Evolutionary conservation across 2,888 invertebrate genomes (phyloP), one percentile per base, ranked within the genome.

Genomic region (Agrilus cyanescens): DNA sequence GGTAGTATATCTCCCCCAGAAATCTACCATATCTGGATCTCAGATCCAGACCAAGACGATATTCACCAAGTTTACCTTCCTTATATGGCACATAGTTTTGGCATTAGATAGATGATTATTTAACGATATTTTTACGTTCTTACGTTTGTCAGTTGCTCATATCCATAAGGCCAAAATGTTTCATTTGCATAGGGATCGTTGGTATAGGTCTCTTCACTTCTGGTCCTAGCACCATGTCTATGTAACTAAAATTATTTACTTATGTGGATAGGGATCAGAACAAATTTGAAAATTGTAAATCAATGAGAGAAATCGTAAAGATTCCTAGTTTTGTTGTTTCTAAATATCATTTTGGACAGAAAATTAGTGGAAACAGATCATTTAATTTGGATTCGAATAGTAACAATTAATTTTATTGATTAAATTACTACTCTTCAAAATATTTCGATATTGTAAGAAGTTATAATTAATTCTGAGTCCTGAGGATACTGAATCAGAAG

Each of bases 191-290:
- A 56, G 1, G 65, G 62, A 54, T 74, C 72, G 8, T 59, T 69
- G 3, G 71, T 68, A 50, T 67, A 46, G 10, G 46, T 16, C 4
- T 38, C 49, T 73, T 71, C 37, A n/a, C 76, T 74, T 7, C 83
- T 83, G 48, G 82, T 79, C 55, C 85, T 67, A 52, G 81, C 78
- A 15, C 85, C 85, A 70, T 85, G 85, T 37, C 85, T 70, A 59
- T 74, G 80, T 37, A 84, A 61, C 79, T 82, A 60, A 40, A 67
- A 64, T 47, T 51, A 45, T 20, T 29, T n/a, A n/a, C n/a, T n/a
- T n/a, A n/a, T n/a, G n/a, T n/a, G n/a, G n/a, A n/a, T n/a, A n/a
- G n/a, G n/a, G n/a, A n/a, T n/a, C n/a, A n/a, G n/a, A n/a, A n/a
- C n/a, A n/a, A n/a, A n/a, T n/a, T n/a, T n/a, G n/a, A n/a, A n/a